A percentile compares a stretch with the other conserved stretches of the same genome.
phyloP scores from a whole-genome alignment of 2,113 vertebrate species.

The Amblyornis subalaris region DNA sequence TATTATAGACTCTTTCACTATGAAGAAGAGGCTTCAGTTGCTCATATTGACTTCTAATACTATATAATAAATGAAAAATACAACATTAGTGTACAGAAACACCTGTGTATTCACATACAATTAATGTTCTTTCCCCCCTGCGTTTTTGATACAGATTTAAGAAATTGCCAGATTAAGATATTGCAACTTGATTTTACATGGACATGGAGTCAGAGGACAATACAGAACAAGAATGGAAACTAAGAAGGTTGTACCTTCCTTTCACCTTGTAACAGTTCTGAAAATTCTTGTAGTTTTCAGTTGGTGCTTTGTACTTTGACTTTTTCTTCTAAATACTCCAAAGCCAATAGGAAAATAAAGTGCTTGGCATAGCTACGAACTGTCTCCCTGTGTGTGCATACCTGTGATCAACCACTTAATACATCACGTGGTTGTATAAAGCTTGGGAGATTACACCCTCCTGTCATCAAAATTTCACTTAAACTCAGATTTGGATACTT shows the following conservation, averaged over 20 bases:
- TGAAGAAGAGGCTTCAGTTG: background rate
- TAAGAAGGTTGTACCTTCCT: background rate
- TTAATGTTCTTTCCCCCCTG: background rate
- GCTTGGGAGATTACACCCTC: background rate
- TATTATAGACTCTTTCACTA: background rate
- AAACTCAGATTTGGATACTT: background rate
- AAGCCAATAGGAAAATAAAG: background rate
- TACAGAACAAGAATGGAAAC: background rate
- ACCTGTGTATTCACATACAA: background rate
- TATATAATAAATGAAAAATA: background rate
- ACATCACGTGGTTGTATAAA: background rate
- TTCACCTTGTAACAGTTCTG: background rate
- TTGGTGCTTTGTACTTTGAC: background rate
- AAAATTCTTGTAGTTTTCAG: background rate
- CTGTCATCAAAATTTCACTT: background rate
- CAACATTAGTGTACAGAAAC: rapidly evolving
- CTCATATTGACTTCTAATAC: background rate
- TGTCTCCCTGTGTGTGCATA: background rate
- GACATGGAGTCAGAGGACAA: background rate
- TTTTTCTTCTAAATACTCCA: background rate
- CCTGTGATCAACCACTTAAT: background rate
- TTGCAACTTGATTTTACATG: background rate
- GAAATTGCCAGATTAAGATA: background rate
- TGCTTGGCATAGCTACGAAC: rapidly evolving
- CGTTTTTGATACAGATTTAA: background rate